Evolutionary conservation across 2,797 vertebrate genomes (phyloP).

Genomic region (Sebastes vulpes): DNA sequence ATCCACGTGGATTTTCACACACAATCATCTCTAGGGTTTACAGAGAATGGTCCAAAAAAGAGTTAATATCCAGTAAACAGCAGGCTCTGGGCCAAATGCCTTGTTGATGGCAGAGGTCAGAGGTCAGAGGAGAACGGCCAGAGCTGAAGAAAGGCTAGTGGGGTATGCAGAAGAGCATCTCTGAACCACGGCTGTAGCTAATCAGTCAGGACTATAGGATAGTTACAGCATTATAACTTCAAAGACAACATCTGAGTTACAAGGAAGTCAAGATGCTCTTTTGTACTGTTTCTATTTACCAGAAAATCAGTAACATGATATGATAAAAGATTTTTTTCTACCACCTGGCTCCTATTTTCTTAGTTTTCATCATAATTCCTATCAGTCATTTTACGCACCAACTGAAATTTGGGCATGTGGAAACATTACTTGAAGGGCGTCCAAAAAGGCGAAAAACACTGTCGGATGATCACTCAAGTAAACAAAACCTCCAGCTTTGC

Average conservation of each 20-base stretch:
- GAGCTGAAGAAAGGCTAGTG: too few species aligned
- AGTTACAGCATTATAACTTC: background rate
- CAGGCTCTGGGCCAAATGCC: too few species aligned
- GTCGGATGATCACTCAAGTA: background rate
- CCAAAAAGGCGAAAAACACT: background rate
- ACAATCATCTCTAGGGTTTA: too few species aligned
- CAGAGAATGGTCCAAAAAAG: too few species aligned
- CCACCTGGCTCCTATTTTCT: background rate
- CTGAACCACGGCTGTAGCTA: background rate
- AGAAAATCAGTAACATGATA: background rate
- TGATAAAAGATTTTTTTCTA: background rate
- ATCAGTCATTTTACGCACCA: background rate
- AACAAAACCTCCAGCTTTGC: background rate
- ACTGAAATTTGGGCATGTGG: background rate
- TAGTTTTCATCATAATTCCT: background rate
- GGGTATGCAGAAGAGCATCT: too few species aligned
- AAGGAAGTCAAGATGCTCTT: too few species aligned
- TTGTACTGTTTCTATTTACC: background rate
- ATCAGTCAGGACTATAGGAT: background rate
- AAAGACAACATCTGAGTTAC: background rate
- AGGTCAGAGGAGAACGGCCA: too few species aligned
- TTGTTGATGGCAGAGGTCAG: too few species aligned
- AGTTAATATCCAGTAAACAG: too few species aligned
- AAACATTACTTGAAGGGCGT: background rate
- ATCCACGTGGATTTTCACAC: too few species aligned